Evolutionary conservation across 2,113 vertebrate genomes (phyloP).

Genomic region (Cebus imitator): DNA sequence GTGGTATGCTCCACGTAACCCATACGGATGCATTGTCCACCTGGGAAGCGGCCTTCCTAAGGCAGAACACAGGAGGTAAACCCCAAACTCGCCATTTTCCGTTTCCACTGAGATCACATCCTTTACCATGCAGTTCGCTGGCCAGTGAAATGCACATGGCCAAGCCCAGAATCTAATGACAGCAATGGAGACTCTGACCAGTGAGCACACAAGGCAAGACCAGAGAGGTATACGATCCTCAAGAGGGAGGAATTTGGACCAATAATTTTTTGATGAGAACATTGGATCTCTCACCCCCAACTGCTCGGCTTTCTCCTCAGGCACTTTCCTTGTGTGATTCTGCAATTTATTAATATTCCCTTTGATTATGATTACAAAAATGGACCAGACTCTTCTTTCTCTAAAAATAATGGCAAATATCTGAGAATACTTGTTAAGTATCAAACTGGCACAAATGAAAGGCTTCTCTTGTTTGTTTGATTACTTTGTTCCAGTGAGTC

Average conservation of each 20-base stretch:
- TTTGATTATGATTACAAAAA: neutral
- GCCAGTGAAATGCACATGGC: neutral
- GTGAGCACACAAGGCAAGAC: fast-evolving
- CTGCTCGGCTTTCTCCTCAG: neutral
- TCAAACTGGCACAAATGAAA: neutral
- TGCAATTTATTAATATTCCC: neutral
- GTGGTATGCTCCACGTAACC: too few relatives aligned
- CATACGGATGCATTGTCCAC: neutral
- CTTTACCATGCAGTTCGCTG: neutral
- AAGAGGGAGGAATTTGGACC: neutral
- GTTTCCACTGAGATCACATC: neutral
- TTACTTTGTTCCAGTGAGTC: neutral
- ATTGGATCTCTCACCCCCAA: fast-evolving
- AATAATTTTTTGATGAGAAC: neutral
- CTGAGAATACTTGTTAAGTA: neutral
- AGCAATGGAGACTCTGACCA: neutral
- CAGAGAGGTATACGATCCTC: neutral
- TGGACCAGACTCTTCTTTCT: neutral
- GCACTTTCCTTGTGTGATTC: neutral
- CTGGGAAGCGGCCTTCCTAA: neutral
- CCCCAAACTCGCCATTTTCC: neutral
- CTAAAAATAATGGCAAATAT: neutral
- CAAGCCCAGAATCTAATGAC: neutral
- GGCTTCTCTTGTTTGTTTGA: neutral
- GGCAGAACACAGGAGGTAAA: neutral